Conservation (phyloP, 2,797 vertebrate genomes). For the Astyanax mexicanus region DNA sequence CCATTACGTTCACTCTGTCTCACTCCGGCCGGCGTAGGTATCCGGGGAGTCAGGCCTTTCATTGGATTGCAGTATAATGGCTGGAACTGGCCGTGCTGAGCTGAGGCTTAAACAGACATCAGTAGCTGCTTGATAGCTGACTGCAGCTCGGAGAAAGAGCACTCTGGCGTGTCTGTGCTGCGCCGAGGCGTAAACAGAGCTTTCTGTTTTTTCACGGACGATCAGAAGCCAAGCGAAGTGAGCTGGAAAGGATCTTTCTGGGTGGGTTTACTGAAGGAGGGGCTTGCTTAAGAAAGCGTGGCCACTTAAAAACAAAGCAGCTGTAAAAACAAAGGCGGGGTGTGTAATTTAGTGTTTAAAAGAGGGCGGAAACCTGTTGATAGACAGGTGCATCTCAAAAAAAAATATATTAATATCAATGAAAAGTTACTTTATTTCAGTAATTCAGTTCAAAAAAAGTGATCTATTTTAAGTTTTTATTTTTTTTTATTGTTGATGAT, state of each 20-base stretch:
- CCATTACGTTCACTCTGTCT: constrained; percentile 61
- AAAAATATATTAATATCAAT: no score
- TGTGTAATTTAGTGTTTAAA: no score
- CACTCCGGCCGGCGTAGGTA: constrained; percentile 46
- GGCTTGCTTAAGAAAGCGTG: background rate
- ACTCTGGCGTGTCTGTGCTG: constrained; percentile 29
- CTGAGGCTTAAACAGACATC: constrained; percentile 50
- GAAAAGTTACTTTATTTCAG: no score
- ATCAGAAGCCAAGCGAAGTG: constrained; percentile 28
- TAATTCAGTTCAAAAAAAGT: no score
- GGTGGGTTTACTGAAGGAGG: background rate
- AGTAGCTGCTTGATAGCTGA: constrained; percentile 19
- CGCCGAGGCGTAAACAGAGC: constrained; percentile 40
- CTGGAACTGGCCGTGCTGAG: constrained; percentile 23
- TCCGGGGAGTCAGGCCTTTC: constrained; percentile 53
- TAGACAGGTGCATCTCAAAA: no score
- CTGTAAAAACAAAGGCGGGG: no score
- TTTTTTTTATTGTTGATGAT: no score
- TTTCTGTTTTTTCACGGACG: constrained; percentile 42
- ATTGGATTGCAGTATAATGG: constrained; percentile 59
- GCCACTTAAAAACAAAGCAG: background rate
- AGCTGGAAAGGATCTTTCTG: background rate
- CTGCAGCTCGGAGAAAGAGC: background rate
- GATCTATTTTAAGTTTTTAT: no score
- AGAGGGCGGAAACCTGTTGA: no score